These are phyloP conservation scores for Margaritifera margaritifera DNA, from an alignment of 2,888 invertebrate species.

Conservation along the genomic window DNA sequence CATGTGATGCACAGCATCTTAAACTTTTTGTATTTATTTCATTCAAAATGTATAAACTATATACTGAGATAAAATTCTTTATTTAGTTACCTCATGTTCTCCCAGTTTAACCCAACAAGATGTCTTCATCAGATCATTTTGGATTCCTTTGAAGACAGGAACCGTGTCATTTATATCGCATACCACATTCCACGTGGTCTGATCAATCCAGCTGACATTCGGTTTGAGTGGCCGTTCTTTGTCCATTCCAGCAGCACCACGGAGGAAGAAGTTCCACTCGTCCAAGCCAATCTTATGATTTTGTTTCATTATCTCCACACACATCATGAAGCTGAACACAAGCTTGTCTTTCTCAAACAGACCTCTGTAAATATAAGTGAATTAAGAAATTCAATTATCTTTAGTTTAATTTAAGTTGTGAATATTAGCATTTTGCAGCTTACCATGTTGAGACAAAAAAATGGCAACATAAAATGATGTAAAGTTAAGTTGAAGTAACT, in stretches of 20 bases:
- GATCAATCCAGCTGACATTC: conserved; percentile 77
- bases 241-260: conserved; percentile 77
- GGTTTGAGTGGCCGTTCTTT: conserved; percentile 75
- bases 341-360: conserved; percentile 74
- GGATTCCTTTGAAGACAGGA: conserved; percentile 67
- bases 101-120: conserved; percentile 66
- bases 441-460: neutral
- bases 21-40: too few relatives aligned
- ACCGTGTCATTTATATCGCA: conserved; percentile 80
- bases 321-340: conserved; percentile 80
- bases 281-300: conserved; percentile 77
- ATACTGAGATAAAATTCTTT: too few relatives aligned
- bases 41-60: too few relatives aligned
- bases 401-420: too few relatives aligned
- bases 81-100: conserved; percentile 43
- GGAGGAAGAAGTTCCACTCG: conserved; percentile 86
- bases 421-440: too few relatives aligned
- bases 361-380: conserved; percentile 56
- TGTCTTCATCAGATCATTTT: conserved; percentile 62
- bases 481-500: neutral
- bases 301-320: conserved; percentile 83
- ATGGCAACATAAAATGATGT: neutral
- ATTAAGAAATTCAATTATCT: neutral
- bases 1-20: too few relatives aligned
- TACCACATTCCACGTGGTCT: conserved; percentile 79